These are phyloP conservation scores for Eurytoma adleriae DNA, from an alignment of 2,888 invertebrate species.

Conservation along the genomic window DNA sequence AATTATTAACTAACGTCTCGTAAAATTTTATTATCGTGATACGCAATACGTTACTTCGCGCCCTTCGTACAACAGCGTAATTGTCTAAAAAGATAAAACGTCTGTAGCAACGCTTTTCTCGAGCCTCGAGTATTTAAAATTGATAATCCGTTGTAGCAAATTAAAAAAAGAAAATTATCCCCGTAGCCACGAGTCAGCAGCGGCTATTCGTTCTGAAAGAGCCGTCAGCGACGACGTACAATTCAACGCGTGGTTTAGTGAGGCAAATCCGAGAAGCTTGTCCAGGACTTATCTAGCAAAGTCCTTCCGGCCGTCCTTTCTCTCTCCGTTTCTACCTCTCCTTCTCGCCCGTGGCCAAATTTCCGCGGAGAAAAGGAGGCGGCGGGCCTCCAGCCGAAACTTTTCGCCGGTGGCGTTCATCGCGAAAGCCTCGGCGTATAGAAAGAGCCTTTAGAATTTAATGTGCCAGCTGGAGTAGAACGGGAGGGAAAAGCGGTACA, in stretches of 20 bases:
- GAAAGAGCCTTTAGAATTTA: conserved; percentile 68
- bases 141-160: background rate
- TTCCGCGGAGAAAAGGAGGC: conserved; percentile 10
- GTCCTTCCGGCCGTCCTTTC: background rate
- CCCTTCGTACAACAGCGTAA: background rate
- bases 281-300: conserved; percentile 45
- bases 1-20: too few relatives aligned
- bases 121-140: background rate
- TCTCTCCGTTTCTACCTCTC: background rate
- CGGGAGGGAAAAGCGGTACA: too few relatives aligned
- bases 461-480: conserved; percentile 59
- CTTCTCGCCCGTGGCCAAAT: conserved; percentile 14
- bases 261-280: conserved; percentile 46
- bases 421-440: conserved; percentile 54
- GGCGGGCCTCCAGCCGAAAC: conserved; percentile 30
- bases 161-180: background rate
- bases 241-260: conserved; percentile 18
- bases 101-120: background rate
- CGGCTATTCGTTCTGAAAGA: background rate
- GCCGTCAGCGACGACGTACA: background rate
- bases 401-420: conserved; percentile 39
- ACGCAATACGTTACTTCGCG: too few relatives aligned
- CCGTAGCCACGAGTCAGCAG: background rate
- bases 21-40: too few relatives aligned
- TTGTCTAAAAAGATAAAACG: background rate